Percentiles rank a stretch among this genome's conserved stretches.
phyloP scores from a whole-genome alignment of 2,888 invertebrate species.

The Cantharis rustica region DNA sequence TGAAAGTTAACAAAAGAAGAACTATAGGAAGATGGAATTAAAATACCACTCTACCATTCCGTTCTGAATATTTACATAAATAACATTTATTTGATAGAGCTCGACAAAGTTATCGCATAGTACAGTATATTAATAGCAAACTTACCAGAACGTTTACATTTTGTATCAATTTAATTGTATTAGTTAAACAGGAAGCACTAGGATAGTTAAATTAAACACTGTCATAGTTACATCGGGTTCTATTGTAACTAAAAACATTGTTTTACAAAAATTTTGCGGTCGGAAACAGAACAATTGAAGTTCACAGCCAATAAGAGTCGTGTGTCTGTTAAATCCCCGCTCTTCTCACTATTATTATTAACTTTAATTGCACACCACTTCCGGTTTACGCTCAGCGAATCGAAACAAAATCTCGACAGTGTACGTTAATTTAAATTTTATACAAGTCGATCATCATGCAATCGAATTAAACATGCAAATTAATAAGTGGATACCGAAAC shows the following conservation, averaged over 20 bases:
- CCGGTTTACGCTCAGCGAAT: conserved; percentile 39
- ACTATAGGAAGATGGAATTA: no score
- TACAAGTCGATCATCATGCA: not conserved
- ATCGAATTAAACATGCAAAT: not conserved
- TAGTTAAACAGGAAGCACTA: not conserved
- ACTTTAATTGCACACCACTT: conserved; percentile 42
- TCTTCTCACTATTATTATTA: conserved; percentile 39
- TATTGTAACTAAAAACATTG: conserved; percentile 22
- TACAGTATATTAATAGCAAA: not conserved
- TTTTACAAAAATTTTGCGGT: conserved; percentile 44
- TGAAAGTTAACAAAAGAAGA: not conserved
- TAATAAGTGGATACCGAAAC: not conserved
- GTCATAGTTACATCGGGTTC: not conserved
- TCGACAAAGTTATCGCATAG: not conserved
- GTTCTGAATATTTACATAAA: not conserved
- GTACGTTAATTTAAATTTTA: conserved; percentile 26
- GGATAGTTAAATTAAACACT: not conserved
- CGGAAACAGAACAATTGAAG: conserved; percentile 41
- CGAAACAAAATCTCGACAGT: conserved; percentile 36
- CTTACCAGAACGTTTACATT: not conserved
- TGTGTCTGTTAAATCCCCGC: conserved; percentile 30
- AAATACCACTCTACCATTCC: no score
- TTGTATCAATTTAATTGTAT: not conserved
- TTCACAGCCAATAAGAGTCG: conserved; percentile 31
- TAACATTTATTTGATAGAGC: no score